phyloP scores from a whole-genome alignment of 2,888 invertebrate species.

The Esperia sulphurella region DNA sequence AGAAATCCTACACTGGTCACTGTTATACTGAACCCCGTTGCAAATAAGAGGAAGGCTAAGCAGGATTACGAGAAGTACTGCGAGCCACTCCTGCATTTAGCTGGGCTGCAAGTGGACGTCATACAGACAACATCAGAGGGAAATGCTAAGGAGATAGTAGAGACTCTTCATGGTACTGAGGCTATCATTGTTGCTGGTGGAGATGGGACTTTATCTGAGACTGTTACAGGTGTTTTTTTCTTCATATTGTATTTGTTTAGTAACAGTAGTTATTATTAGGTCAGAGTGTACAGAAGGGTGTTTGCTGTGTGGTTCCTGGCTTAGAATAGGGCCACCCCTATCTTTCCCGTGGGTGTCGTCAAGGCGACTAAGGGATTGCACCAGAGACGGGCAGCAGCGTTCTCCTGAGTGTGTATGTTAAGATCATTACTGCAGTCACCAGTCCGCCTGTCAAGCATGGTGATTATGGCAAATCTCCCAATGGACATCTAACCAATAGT shows the following conservation, averaged over 20 bases:
- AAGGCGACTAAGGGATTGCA: too few relatives aligned
- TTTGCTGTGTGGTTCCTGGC: too few relatives aligned
- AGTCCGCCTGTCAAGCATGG: too few relatives aligned
- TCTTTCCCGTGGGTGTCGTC: too few relatives aligned
- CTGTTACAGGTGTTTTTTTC: conserved; percentile 80
- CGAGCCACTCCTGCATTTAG: conserved; percentile 94
- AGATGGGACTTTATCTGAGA: conserved; percentile 95
- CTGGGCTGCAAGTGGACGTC: conserved; percentile 79
- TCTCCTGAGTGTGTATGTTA: too few relatives aligned
- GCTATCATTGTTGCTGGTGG: conserved; percentile 96
- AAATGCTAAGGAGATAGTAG: conserved; percentile 90
- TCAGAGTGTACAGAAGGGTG: too few relatives aligned
- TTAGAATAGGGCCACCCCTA: too few relatives aligned
- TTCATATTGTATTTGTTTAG: conserved; percentile 4
- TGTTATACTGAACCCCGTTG: conserved; percentile 94
- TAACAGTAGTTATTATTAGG: too few relatives aligned
- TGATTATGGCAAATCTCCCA: too few relatives aligned
- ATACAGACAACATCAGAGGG: conserved; percentile 92
- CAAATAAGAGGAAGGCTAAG: conserved; percentile 86
- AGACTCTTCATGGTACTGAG: conserved; percentile 87
- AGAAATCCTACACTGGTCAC: conserved; percentile 86
- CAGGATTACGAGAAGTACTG: conserved; percentile 93
- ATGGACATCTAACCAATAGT: too few relatives aligned
- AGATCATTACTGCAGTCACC: too few relatives aligned
- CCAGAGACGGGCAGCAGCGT: too few relatives aligned